Evolutionary conservation across 2,797 vertebrate species (phyloP).

Genomic region (Alcedo quadribrachys): DNA sequence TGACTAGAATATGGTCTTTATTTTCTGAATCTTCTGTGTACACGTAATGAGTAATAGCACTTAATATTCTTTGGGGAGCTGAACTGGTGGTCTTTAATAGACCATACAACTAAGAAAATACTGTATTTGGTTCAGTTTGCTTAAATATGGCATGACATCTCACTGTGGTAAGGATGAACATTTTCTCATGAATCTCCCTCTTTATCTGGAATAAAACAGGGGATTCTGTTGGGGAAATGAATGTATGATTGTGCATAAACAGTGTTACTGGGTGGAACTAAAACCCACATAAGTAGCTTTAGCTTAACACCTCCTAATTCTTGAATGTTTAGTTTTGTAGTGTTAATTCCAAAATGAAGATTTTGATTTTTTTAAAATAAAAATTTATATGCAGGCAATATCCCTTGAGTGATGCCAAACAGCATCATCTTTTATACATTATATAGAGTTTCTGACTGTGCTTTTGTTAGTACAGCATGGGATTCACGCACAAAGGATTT

Average conservation of each 20-base stretch:
- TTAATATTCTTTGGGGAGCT: not conserved
- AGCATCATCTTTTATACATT: not conserved
- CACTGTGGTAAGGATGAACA: not conserved
- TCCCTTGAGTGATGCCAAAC: not conserved
- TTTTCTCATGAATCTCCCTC: not conserved
- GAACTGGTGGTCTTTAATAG: not conserved
- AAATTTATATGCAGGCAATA: not conserved
- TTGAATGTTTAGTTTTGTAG: not conserved
- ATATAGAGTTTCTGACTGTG: not conserved
- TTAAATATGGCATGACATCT: not conserved
- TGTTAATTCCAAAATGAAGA: not conserved
- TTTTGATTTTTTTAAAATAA: not conserved
- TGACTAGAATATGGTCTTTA: not conserved
- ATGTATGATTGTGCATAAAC: not conserved
- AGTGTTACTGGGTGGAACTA: not conserved
- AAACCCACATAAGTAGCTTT: not conserved
- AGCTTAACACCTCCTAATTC: not conserved
- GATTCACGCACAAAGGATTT: not conserved
- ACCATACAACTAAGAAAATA: not conserved
- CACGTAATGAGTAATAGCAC: not conserved
- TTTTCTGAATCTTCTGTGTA: not conserved
- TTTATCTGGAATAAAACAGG: not conserved
- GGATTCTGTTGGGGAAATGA: not conserved
- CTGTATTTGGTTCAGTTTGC: not conserved
- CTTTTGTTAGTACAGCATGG: not conserved